A percentile compares a stretch with the other conserved stretches of the same genome.
Evolutionary conservation across 2,113 vertebrate species (phyloP).

Genomic region (Bothrops jararaca): DNA sequence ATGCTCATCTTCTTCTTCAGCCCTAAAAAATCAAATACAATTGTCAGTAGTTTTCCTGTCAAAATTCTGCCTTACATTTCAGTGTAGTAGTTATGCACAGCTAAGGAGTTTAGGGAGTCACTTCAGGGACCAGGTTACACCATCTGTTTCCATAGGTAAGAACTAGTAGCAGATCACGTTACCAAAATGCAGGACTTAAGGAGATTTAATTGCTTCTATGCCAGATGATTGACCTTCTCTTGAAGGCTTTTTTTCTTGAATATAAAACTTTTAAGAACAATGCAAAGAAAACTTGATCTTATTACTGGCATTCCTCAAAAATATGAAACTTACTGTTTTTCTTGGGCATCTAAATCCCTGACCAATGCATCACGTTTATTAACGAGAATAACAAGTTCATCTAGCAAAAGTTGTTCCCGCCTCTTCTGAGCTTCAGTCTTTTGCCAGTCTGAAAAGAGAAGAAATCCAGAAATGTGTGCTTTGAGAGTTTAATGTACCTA

Average conservation of each 20-base stretch:
- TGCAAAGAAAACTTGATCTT: not conserved
- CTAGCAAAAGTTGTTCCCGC: slow-evolving; percentile 92
- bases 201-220: not conserved
- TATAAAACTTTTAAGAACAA: not conserved
- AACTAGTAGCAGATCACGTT: not conserved
- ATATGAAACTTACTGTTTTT: slow-evolving; percentile 83
- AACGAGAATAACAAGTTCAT: slow-evolving; percentile 94
- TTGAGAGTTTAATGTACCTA: not conserved
- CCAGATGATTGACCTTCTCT: not conserved
- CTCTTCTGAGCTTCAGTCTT: slow-evolving; percentile 97
- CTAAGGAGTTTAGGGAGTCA: not conserved
- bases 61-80: not conserved
- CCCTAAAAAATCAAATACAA: slow-evolving; percentile 71
- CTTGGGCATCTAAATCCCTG: slow-evolving; percentile 92
- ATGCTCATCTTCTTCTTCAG: slow-evolving; percentile 97
- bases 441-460: slow-evolving; percentile 85
- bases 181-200: not conserved
- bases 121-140: not conserved
- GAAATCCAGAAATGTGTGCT: slow-evolving; percentile 1
- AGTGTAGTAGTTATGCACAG: not conserved
- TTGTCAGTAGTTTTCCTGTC: not conserved
- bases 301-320: not conserved
- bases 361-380: slow-evolving; percentile 94
- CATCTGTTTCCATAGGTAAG: no score
- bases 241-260: not conserved